Base-by-base conservation (phyloP, 2,888 invertebrate species). In the Lingula anatina region DNA sequence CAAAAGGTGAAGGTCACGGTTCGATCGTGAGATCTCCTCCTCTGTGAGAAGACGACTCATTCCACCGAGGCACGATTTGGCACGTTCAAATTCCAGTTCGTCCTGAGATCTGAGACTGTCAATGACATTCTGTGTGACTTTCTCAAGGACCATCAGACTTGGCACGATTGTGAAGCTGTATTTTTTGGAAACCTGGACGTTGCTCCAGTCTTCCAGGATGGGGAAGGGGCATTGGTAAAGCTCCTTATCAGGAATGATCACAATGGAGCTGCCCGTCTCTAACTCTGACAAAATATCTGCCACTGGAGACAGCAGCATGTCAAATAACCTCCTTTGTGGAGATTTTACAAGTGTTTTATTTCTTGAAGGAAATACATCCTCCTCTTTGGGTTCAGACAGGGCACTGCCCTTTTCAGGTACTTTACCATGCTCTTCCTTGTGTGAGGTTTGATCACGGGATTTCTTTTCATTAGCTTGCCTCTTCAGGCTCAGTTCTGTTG, bases 201-300 rank as follows among this genome's bases (percentile, higher is more conserved):
- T 53, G 5, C 50, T 59, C 59, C 66, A 64, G 50, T 72, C 67
- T 41, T 64, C 60, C 2, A 73, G 55, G 15, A 61, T 46, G 18
- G 54, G 58, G 49, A 72, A 74, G 1, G 74, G 73, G 42, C 66
- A 66, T n/a, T 61, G 50, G 44, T 53, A 55, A 23, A 74, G 52
- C n/a, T 55, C 54, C 41, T 65, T 65, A 51, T 71, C 71, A n/a
- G 71, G 71, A 15, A 74, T 54, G 7, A 74, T 60, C 5, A 70
- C 55, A n/a, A 74, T 42, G 23, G 64, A 60, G 48, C 60, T 62
- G 5, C 59, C 57, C 5, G 55, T 49, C 4, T 63, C 62, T 3
- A 70, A 51, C 51, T 64, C 62, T 15, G 55, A 50, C 31, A 74
- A 50, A 45, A 71, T 64, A 46, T 71, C 70, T 45, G 65, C 62